These are phyloP conservation scores for Monochamus alternatus DNA, from an alignment of 2,888 invertebrate species.

Conservation along the genomic window DNA sequence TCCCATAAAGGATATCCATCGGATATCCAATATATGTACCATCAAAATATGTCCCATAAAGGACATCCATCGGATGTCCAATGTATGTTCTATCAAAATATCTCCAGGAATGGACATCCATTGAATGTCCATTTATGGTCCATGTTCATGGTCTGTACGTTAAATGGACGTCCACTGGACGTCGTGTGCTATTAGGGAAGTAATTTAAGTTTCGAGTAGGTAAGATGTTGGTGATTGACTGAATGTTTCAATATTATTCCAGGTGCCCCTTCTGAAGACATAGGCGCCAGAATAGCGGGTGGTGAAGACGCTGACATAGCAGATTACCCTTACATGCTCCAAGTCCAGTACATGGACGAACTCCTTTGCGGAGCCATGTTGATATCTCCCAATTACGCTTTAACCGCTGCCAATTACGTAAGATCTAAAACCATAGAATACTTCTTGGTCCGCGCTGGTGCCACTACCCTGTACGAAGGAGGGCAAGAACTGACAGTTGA, in stretches of 20 bases:
- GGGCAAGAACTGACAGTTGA: neutral
- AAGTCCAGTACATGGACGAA: constrained; percentile 7
- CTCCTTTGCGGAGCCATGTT: constrained; percentile 7
- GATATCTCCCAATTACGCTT: neutral
- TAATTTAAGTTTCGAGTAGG: too few species aligned
- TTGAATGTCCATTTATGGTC: too few species aligned
- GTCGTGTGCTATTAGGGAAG: too few species aligned
- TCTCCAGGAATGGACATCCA: too few species aligned
- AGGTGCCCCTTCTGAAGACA: neutral
- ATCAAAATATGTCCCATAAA: too few species aligned
- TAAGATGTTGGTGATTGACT: too few species aligned
- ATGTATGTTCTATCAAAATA: too few species aligned
- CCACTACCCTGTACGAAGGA: neutral
- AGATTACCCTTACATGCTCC: constrained; percentile 10
- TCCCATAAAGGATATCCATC: too few species aligned
- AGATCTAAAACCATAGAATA: neutral
- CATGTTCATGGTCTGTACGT: too few species aligned
- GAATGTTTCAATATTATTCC: neutral
- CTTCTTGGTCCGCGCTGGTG: constrained; percentile 2
- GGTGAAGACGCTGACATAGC: neutral
- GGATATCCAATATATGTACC: too few species aligned
- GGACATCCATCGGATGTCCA: too few species aligned
- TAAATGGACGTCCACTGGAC: too few species aligned
- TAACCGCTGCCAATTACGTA: neutral
- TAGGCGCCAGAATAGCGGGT: constrained; percentile 3